Evolutionary conservation across 2,113 vertebrate species (phyloP).

Genomic region (Columba livia): DNA sequence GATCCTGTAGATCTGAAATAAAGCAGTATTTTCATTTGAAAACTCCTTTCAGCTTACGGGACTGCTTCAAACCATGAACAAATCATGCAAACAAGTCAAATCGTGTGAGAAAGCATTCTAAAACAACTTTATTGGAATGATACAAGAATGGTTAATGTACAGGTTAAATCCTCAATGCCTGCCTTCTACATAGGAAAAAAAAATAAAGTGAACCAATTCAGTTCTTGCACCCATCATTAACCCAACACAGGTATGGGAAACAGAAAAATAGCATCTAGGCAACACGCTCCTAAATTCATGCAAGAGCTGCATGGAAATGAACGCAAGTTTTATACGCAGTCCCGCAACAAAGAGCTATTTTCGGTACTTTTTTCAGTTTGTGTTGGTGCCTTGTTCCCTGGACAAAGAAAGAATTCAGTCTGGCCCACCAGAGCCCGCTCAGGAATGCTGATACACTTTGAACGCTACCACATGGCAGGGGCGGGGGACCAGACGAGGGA

Average conservation of each 20-base stretch:
- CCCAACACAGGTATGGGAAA: not conserved
- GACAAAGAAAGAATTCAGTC: constrained; percentile 36
- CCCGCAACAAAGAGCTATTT: not conserved
- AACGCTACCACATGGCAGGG: constrained; percentile 6
- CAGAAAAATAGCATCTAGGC: not conserved
- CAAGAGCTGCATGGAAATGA: not conserved
- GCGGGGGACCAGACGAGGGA: not conserved
- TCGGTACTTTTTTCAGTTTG: not conserved
- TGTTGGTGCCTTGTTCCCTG: not conserved
- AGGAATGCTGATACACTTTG: constrained; percentile 24
- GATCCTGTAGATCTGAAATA: not conserved
- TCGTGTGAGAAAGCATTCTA: constrained; percentile 38
- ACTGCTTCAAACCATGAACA: not conserved
- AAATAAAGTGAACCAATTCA: not conserved
- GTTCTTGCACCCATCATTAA: not conserved
- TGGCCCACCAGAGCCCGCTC: not conserved
- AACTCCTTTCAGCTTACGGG: not conserved
- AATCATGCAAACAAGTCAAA: not conserved
- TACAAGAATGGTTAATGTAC: constrained; percentile 44
- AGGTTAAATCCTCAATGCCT: constrained; percentile 13
- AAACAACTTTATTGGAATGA: constrained; percentile 59
- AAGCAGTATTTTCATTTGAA: not conserved
- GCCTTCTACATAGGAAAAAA: not conserved
- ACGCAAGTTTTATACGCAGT: not conserved
- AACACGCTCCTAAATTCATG: not conserved